These are phyloP conservation scores for Elymnias hypermnestra DNA, from an alignment of 1,140 invertebrate species.

Conservation along the genomic window DNA sequence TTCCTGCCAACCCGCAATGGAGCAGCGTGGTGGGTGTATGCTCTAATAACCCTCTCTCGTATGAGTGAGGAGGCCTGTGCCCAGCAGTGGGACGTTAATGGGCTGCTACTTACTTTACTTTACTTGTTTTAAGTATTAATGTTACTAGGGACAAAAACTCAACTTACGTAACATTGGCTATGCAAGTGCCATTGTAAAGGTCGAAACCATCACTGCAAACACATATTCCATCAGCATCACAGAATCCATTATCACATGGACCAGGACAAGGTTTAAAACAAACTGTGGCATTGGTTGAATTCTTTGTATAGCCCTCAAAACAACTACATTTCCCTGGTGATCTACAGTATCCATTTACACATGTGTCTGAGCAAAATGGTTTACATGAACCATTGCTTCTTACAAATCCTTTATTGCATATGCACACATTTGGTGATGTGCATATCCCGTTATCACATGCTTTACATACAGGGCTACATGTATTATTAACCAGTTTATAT, in stretches of 20 bases:
- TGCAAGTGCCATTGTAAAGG: neutral
- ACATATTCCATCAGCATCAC: conserved; percentile 19
- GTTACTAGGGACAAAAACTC: too few species aligned
- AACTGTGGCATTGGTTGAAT: conserved; percentile 2
- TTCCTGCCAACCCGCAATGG: too few species aligned
- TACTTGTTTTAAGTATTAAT: too few species aligned
- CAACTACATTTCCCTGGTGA: conserved; percentile 26
- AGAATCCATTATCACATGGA: conserved; percentile 20
- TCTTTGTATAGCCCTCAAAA: conserved; percentile 11
- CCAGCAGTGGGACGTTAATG: too few species aligned
- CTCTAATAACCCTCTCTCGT: too few species aligned
- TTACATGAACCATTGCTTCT: conserved; percentile 13
- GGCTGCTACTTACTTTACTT: too few species aligned
- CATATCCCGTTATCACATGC: conserved; percentile 10
- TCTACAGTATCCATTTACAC: conserved; percentile 20
- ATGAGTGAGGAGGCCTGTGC: too few species aligned
- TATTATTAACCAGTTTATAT: conserved; percentile 6
- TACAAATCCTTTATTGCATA: conserved; percentile 19
- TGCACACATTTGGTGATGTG: conserved; percentile 12
- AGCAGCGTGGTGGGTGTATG: too few species aligned
- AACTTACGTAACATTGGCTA: neutral
- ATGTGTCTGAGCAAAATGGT: conserved; percentile 14
- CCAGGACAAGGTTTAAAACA: conserved; percentile 16
- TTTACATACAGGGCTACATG: conserved; percentile 31
- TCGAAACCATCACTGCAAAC: conserved; percentile 20